Conservation (phyloP, 2,113 vertebrate genomes). For the Lagopus leucura region DNA sequence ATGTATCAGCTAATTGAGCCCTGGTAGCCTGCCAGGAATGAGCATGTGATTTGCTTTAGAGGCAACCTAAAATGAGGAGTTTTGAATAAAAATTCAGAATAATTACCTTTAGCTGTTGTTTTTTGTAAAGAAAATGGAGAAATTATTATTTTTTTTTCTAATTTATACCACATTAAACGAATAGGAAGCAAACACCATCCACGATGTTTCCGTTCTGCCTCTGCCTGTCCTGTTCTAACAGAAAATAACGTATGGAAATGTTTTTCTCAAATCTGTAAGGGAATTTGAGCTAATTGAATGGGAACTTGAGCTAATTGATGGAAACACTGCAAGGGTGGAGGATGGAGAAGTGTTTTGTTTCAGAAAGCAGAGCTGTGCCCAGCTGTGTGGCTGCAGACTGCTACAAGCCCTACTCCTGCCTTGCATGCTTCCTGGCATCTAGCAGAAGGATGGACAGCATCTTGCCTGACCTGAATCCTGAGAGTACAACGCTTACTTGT, state of each 20-base stretch:
- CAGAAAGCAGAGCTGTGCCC: fast-evolving
- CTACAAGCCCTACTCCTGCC: fast-evolving
- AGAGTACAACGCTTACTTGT: not conserved
- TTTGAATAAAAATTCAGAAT: slow-evolving; percentile 48
- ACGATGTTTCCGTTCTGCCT: not conserved
- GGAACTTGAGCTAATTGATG: not conserved
- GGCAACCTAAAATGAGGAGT: not conserved
- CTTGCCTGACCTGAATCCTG: not conserved
- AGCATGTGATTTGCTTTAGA: slow-evolving; percentile 32
- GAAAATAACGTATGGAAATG: not conserved
- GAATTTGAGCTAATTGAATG: not conserved
- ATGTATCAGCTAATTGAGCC: slow-evolving; percentile 69
- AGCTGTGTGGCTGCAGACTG: fast-evolving
- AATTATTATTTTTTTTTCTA: not conserved
- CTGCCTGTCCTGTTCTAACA: not conserved
- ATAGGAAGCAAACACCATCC: not conserved
- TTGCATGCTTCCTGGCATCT: fast-evolving
- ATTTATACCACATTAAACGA: not conserved
- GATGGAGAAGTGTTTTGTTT: not conserved
- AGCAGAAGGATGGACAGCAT: not conserved
- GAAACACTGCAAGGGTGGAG: not conserved
- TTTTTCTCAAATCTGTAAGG: not conserved
- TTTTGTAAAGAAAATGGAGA: not conserved
- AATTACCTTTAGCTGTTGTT: not conserved
- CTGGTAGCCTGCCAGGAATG: slow-evolving; percentile 59